A percentile compares a stretch with the other conserved stretches of the same genome.
phyloP scores from a whole-genome alignment of 53 echinoderm and acorn worm species.

The Actinopyga echinites region DNA sequence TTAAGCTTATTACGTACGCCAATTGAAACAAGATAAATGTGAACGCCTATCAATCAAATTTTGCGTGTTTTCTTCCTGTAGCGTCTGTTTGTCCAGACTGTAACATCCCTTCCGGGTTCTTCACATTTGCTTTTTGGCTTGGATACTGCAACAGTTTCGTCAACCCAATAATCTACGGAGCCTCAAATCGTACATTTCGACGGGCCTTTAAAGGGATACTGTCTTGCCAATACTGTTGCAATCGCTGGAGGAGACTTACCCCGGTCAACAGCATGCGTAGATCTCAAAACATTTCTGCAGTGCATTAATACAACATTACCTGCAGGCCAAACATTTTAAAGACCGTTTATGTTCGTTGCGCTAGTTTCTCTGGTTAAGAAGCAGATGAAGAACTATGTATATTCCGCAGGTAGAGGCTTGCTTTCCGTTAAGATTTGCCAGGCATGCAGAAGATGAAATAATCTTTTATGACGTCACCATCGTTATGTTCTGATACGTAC shows the following conservation, averaged over 20 bases:
- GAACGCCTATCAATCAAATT: too few relatives aligned
- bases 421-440: too few relatives aligned
- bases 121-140: slow-evolving; percentile 84
- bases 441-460: too few relatives aligned
- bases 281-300: not conserved
- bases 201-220: slow-evolving; percentile 71
- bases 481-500: too few relatives aligned
- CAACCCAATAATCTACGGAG: slow-evolving; percentile 82
- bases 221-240: slow-evolving; percentile 54
- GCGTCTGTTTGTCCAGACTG: slow-evolving; percentile 68
- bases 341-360: too few relatives aligned
- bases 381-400: too few relatives aligned
- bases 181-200: slow-evolving; percentile 78
- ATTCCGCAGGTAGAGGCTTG: too few relatives aligned
- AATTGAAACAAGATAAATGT: too few relatives aligned
- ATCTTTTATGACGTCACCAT: too few relatives aligned
- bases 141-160: slow-evolving; percentile 92
- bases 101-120: slow-evolving; percentile 67
- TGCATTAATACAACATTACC: not conserved
- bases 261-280: not conserved
- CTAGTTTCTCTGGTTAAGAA: too few relatives aligned
- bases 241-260: slow-evolving; percentile 16
- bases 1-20: too few relatives aligned
- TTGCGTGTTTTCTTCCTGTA: not conserved
- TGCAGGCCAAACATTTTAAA: too few relatives aligned